phyloP scores from a whole-genome alignment of 2,113 vertebrate species.

The Caretta caretta region DNA sequence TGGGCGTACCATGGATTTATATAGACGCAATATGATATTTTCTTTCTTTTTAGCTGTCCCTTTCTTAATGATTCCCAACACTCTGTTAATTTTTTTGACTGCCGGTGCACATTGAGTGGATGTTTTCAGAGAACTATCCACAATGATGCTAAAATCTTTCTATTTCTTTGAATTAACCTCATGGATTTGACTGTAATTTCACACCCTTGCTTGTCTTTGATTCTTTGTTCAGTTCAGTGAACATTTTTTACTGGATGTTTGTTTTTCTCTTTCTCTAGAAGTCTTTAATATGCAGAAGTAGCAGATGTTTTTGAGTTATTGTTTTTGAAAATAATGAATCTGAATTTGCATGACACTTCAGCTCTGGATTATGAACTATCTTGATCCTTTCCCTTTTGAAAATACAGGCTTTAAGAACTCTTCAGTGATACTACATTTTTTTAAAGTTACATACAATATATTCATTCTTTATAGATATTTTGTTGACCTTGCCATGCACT shows the following conservation, averaged over 20 bases:
- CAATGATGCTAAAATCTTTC: too few relatives aligned
- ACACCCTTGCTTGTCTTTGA: neutral
- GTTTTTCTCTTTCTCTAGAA: neutral
- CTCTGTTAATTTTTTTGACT: too few relatives aligned
- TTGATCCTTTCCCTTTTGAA: neutral
- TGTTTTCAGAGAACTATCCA: too few relatives aligned
- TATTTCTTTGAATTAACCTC: neutral
- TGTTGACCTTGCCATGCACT: neutral
- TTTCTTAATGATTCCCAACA: too few relatives aligned
- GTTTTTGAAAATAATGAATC: neutral
- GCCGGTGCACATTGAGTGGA: too few relatives aligned
- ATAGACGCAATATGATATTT: too few relatives aligned
- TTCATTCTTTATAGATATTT: neutral
- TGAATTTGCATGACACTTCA: slow-evolving; percentile 8
- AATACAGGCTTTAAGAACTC: neutral
- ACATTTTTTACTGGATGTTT: neutral
- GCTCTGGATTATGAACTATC: neutral
- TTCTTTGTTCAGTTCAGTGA: neutral
- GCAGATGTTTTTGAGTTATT: neutral
- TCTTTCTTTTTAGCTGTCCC: too few relatives aligned
- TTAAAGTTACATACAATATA: neutral
- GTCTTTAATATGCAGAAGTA: neutral
- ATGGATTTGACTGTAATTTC: neutral
- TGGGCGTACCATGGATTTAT: too few relatives aligned
- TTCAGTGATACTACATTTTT: neutral